Base-by-base conservation (phyloP, 1,140 invertebrate species). In the Drosophila ercepeae region DNA sequence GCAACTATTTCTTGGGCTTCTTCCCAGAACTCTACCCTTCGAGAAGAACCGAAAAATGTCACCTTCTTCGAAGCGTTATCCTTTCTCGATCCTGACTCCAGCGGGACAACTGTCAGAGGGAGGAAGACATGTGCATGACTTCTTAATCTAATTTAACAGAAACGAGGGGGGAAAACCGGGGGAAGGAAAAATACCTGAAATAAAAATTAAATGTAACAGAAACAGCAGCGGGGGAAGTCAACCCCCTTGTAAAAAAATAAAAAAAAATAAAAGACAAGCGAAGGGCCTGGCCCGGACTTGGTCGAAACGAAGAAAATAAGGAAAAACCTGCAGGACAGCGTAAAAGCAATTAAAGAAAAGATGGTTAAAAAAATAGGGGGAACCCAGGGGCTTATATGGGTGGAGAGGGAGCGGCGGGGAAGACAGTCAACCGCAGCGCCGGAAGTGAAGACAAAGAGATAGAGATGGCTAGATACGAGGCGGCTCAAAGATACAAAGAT, bases 121-220 rank as follows among this genome's bases (percentile, higher is more conserved):
- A 19, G 59, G 50, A 54, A 73, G 79, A 84, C 79, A 84, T 84
- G 79, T 84, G 79, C 81, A 73, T 86, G 79, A 84, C 76, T 86
- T 58, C 81, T 84, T 84, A 84, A 84, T 84, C 79, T 84, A 84
- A 84, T 84, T 84, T 84, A 72, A 58, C 74, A 64, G 53, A 68
- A 69, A 44, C 64, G 51, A 18, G 50, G 74, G 64, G 69, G 63
- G 57, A 27, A 25, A 18, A 42, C 27, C 13, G 21, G 18, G 27
- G 5, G 19, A 51, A 63, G 55, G 42, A 29, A 18, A 45, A 60
- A 41, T 14, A 14, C 32, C 4, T 67, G 34, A 44, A 77, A 61
- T 34, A 67, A 68, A 68, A 48, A 46, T 16, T 6, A 70, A 55
- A 27, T 41, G 53, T 45, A 58, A 71, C 4, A 13, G 36, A 41